Percentiles rank a stretch among this genome's conserved stretches.
phyloP scores from a whole-genome alignment of 2,797 vertebrate genomes.

The Lindbergichthys nudifrons region DNA sequence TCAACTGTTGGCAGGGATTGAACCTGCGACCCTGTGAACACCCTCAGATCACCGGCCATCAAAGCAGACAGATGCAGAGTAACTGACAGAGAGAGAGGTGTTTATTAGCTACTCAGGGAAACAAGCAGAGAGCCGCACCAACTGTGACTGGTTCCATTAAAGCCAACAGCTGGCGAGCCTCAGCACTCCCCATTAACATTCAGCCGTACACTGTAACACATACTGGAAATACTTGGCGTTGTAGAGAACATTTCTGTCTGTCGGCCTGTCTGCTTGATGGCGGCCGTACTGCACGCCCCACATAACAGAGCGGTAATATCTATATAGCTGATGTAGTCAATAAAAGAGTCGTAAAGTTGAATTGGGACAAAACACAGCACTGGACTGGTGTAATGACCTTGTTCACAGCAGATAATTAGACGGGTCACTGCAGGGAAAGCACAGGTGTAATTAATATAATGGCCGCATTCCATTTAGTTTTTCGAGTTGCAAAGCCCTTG shows the following conservation, averaged over 20 bases:
- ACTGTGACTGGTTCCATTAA: constrained; percentile 28
- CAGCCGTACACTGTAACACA: constrained; percentile 25
- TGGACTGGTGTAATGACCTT: background rate
- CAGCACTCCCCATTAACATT: constrained; percentile 30
- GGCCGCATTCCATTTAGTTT: background rate
- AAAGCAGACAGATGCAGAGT: constrained; percentile 1
- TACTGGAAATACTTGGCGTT: constrained; percentile 32
- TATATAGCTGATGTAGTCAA: no score
- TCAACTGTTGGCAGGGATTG: constrained; percentile 17
- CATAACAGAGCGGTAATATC: background rate
- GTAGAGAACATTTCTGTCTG: constrained; percentile 1
- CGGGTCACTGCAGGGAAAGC: background rate
- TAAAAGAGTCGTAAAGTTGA: background rate
- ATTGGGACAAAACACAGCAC: background rate
- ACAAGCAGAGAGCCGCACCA: constrained; percentile 30
- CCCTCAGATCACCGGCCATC: background rate
- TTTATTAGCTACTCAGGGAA: constrained; percentile 20
- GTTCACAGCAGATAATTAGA: background rate
- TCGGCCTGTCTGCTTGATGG: background rate
- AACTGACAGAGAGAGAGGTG: constrained; percentile 13
- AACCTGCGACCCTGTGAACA: constrained; percentile 22
- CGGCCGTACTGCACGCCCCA: background rate
- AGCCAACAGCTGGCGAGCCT: constrained; percentile 51
- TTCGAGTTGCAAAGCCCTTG: background rate
- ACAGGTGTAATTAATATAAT: no score